Conservation (phyloP, 2,113 vertebrate species). For the Rhineura floridana region DNA sequence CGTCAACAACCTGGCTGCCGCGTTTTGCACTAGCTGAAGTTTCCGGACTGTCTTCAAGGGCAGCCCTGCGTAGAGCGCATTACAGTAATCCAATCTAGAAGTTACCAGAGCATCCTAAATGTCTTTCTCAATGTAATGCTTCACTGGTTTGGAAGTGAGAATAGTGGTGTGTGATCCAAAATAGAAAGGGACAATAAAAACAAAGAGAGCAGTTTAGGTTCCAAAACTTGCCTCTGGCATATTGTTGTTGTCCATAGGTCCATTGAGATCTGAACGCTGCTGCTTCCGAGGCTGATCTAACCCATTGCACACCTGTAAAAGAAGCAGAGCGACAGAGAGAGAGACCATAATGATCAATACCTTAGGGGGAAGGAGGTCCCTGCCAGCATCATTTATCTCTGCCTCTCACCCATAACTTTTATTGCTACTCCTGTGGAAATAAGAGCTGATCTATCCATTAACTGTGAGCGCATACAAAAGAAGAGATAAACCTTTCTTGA, state of each 20-base stretch:
- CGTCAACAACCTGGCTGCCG: no score
- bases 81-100: no score
- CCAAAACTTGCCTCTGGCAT: slow-evolving; percentile 82
- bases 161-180: no score
- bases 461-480: neutral
- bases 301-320: slow-evolving; percentile 84
- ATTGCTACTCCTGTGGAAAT: neutral
- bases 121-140: neutral
- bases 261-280: slow-evolving; percentile 96
- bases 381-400: neutral
- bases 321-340: slow-evolving; percentile 55
- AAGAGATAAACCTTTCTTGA: neutral
- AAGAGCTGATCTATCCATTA: neutral
- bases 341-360: neutral
- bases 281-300: slow-evolving; percentile 92
- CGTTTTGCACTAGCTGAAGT: no score
- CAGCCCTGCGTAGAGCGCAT: no score
- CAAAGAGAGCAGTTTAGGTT: neutral
- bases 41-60: no score
- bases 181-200: neutral
- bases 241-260: slow-evolving; percentile 93
- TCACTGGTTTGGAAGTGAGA: no score
- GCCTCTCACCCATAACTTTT: neutral
- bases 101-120: no score
- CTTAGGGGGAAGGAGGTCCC: neutral